phyloP scores from a whole-genome alignment of 23 tunicate genomes.

The Ciona savignyi region DNA sequence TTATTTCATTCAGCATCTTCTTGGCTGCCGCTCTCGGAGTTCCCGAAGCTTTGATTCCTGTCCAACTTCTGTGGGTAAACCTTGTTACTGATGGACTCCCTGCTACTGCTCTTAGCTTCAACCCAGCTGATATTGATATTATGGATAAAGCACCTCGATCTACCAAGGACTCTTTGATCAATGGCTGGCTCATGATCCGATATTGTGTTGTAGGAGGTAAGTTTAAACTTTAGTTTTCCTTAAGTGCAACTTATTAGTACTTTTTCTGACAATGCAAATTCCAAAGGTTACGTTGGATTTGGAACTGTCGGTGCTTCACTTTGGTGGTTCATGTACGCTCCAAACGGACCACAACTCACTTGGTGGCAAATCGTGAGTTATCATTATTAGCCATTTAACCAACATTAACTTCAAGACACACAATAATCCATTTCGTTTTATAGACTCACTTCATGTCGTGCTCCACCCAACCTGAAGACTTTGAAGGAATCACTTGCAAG shows the following conservation, averaged over 20 bases:
- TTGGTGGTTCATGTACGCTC: conserved; percentile 99
- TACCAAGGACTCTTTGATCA: conserved; percentile 87
- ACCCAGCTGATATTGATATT: conserved; percentile 95
- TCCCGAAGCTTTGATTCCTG: conserved; percentile 97
- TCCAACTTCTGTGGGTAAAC: conserved; percentile 97
- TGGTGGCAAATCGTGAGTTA: conserved; percentile 99
- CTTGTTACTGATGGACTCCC: conserved; percentile 97
- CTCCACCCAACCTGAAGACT: conserved; percentile 51
- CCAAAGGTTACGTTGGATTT: conserved; percentile 84
- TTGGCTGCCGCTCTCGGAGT: conserved; percentile 98
- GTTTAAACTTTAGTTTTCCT: not conserved
- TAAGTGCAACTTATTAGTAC: not conserved
- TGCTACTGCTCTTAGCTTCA: conserved; percentile 95
- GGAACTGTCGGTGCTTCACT: conserved; percentile 96
- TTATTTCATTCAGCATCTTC: conserved; percentile 58
- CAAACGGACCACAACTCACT: conserved; percentile 70
- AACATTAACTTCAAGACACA: not conserved
- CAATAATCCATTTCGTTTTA: not conserved
- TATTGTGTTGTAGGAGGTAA: conserved; percentile 89
- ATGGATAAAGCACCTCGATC: conserved; percentile 88
- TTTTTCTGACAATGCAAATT: not conserved
- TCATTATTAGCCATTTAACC: not conserved
- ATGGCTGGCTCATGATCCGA: conserved; percentile 83
- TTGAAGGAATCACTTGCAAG: conserved; percentile 80
- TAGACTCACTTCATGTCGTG: conserved; percentile 97